Conservation (phyloP, 2,797 vertebrate species). For the Sandelia bainsii region DNA sequence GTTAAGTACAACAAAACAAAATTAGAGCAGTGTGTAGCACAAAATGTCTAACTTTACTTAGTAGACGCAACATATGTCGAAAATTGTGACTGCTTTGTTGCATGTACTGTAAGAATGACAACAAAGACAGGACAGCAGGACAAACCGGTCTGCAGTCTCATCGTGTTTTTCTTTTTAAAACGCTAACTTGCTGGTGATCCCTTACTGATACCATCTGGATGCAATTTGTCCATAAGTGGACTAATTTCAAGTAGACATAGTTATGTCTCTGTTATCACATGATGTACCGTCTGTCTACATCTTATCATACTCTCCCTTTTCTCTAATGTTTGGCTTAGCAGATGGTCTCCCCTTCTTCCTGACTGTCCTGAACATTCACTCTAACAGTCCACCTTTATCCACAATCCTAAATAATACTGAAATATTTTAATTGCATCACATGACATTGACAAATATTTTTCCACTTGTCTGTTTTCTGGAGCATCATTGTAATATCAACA, state of each 20-base stretch:
- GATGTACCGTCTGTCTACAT: constrained; percentile 49
- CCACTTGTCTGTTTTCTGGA: neutral
- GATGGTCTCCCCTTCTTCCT: constrained; percentile 17
- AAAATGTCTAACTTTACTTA: too few species aligned
- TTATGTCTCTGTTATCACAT: constrained; percentile 52
- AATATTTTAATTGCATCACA: neutral
- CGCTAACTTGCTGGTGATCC: constrained; percentile 31
- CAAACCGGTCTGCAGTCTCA: neutral
- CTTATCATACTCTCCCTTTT: constrained; percentile 69
- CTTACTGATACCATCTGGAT: constrained; percentile 41
- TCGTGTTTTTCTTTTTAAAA: constrained; percentile 21
- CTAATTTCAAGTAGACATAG: constrained; percentile 33
- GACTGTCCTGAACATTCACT: constrained; percentile 11
- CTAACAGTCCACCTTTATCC: constrained; percentile 3
- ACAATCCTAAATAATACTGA: neutral
- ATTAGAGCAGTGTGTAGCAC: too few species aligned
- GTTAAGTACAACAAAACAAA: too few species aligned
- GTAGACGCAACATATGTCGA: too few species aligned
- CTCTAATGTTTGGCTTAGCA: constrained; percentile 53
- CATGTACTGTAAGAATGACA: neutral
- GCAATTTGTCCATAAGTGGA: constrained; percentile 50
- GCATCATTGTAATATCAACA: neutral
- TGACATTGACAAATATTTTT: neutral
- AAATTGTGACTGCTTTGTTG: too few species aligned
- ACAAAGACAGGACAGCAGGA: neutral